Evolutionary conservation across 2,113 vertebrate genomes (phyloP).

Genomic region (Oncorhynchus keta): DNA sequence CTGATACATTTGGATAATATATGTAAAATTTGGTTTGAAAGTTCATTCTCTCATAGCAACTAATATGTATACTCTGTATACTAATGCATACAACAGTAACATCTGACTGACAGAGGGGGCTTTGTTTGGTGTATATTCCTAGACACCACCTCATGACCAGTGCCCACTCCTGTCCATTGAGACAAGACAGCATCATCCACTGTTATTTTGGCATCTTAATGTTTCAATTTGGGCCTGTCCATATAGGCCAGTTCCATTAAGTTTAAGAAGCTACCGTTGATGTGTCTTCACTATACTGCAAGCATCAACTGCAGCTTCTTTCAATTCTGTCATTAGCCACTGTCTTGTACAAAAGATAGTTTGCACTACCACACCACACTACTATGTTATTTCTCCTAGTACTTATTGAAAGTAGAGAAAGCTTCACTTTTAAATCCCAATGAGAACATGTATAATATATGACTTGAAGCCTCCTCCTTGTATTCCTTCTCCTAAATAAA

Average conservation of each 20-base stretch:
- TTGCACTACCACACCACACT: neutral
- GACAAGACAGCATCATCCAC: neutral
- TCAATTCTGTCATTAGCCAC: neutral
- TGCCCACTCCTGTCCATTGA: slow-evolving; percentile 18
- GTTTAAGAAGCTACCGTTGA: neutral
- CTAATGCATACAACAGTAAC: slow-evolving; percentile 24
- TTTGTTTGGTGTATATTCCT: slow-evolving; percentile 15
- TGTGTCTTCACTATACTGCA: neutral
- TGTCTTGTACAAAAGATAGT: neutral
- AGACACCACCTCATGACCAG: neutral
- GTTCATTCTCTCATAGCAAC: slow-evolving; percentile 16
- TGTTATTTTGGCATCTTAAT: neutral
- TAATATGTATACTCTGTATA: neutral
- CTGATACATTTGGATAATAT: slow-evolving; percentile 50
- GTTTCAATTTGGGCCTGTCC: no score
- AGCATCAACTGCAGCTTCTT: neutral
- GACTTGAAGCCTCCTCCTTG: neutral
- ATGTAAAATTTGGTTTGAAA: slow-evolving; percentile 39
- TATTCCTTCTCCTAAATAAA: slow-evolving; percentile 7
- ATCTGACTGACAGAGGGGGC: slow-evolving; percentile 17
- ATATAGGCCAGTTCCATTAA: no score
- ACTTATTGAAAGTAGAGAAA: neutral
- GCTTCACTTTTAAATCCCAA: neutral
- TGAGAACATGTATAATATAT: neutral
- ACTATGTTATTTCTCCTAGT: neutral